A percentile compares a stretch with the other conserved stretches of the same genome.
phyloP scores from a whole-genome alignment of 2,888 invertebrate species.

The Tromatobia lineatoria region DNA sequence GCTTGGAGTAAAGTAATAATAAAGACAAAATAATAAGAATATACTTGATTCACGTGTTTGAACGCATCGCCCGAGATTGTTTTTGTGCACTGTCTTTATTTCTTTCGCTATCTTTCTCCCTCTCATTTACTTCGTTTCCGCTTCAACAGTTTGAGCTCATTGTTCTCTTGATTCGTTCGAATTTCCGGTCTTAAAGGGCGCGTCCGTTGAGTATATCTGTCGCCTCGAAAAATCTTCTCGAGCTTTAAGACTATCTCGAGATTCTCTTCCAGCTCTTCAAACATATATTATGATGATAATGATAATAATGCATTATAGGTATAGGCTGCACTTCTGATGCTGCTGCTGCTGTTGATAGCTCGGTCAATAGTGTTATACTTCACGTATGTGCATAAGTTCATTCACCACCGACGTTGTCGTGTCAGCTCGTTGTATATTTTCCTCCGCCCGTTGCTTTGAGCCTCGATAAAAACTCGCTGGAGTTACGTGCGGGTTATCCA shows the following conservation, averaged over 20 bases:
- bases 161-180: constrained; percentile 74
- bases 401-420: constrained; percentile 32
- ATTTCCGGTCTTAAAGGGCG: constrained; percentile 74
- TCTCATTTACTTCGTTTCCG: constrained; percentile 69
- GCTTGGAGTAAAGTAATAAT: background rate
- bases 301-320: constrained; percentile 4
- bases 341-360: constrained; percentile 26
- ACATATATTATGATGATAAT: constrained; percentile 8
- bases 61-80: constrained; percentile 24
- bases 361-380: constrained; percentile 28
- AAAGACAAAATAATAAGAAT: background rate
- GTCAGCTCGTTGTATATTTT: constrained; percentile 40
- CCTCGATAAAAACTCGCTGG: constrained; percentile 39
- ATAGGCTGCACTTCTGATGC: background rate
- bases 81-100: background rate
- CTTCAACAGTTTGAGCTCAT: constrained; percentile 69
- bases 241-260: constrained; percentile 11
- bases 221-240: constrained; percentile 46
- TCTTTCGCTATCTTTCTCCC: constrained; percentile 34
- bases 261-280: constrained; percentile 3
- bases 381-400: constrained; percentile 25
- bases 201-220: constrained; percentile 62
- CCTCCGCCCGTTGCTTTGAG: constrained; percentile 46
- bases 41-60: background rate
- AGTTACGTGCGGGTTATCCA: constrained; percentile 41